A percentile compares a stretch with the other conserved stretches of the same genome.
Conservation (phyloP, 2,888 invertebrate species). For the Thera britannica region DNA sequence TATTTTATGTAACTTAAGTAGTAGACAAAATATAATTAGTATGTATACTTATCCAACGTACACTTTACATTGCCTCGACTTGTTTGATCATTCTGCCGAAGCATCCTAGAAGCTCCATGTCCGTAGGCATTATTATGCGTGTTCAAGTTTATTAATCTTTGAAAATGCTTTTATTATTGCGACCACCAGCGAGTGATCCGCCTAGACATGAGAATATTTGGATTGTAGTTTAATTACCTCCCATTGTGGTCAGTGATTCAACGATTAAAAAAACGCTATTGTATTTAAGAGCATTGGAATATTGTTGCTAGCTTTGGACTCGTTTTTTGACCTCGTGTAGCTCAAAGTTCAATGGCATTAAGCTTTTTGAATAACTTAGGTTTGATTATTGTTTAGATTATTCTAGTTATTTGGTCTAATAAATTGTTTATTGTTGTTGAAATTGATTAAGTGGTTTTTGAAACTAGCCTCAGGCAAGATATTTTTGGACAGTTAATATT, state of each 20-base stretch:
- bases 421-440: neutral
- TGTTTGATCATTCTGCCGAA: neutral
- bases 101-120: conserved; percentile 44
- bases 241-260: conserved; percentile 73
- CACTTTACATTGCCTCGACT: too few relatives aligned
- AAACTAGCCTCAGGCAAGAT: too few relatives aligned
- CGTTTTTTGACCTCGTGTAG: conserved; percentile 42
- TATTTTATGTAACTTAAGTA: too few relatives aligned
- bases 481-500: too few relatives aligned
- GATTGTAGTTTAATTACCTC: conserved; percentile 81
- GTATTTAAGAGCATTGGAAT: conserved; percentile 35
- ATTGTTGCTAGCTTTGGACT: conserved; percentile 35
- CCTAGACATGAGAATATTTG: conserved; percentile 77
- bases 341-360: conserved; percentile 39
- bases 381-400: neutral
- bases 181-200: conserved; percentile 79
- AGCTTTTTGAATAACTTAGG: conserved; percentile 1
- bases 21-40: too few relatives aligned
- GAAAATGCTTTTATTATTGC: conserved; percentile 63
- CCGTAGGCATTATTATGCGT: conserved; percentile 43
- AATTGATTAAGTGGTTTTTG: neutral
- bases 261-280: conserved; percentile 47
- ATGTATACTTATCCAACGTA: too few relatives aligned
- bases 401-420: neutral
- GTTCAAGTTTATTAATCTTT: conserved; percentile 46